Percentiles rank a stretch among this genome's conserved stretches.
Conservation (phyloP, 1,140 invertebrate genomes). For the Sitophilus oryzae region DNA sequence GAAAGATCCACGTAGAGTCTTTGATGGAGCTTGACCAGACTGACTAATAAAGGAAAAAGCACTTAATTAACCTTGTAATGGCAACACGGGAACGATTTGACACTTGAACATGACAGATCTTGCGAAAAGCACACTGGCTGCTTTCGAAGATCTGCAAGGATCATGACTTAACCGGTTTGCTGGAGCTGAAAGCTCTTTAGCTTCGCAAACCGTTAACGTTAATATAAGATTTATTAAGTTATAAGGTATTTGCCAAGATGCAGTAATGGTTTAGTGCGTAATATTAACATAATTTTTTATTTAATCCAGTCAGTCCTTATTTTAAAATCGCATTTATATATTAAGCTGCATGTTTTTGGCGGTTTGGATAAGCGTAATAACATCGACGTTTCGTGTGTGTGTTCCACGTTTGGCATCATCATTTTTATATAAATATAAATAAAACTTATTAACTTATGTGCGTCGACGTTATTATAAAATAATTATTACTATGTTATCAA, state of each 20-base stretch:
- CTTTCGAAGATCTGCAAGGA: constrained; percentile 5
- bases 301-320: constrained; percentile 12
- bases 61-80: constrained; percentile 12
- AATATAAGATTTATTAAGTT: constrained; percentile 21
- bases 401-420: no score
- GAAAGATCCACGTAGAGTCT: no score
- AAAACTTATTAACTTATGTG: no score
- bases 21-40: no score
- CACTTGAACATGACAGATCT: constrained; percentile 8
- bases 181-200: constrained; percentile 12
- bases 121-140: background rate
- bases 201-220: constrained; percentile 5
- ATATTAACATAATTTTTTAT: constrained; percentile 20
- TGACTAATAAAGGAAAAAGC: constrained; percentile 10
- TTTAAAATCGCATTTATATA: constrained; percentile 5
- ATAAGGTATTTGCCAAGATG: constrained; percentile 24
- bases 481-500: background rate
- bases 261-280: constrained; percentile 20
- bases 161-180: constrained; percentile 16
- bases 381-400: constrained; percentile 1
- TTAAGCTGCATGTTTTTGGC: constrained; percentile 13
- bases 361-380: constrained; percentile 5
- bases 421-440: no score
- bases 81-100: constrained; percentile 10
- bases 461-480: background rate